These are phyloP conservation scores for Bucorvus abyssinicus DNA, from an alignment of 2,797 vertebrate genomes.

Conservation along the genomic window DNA sequence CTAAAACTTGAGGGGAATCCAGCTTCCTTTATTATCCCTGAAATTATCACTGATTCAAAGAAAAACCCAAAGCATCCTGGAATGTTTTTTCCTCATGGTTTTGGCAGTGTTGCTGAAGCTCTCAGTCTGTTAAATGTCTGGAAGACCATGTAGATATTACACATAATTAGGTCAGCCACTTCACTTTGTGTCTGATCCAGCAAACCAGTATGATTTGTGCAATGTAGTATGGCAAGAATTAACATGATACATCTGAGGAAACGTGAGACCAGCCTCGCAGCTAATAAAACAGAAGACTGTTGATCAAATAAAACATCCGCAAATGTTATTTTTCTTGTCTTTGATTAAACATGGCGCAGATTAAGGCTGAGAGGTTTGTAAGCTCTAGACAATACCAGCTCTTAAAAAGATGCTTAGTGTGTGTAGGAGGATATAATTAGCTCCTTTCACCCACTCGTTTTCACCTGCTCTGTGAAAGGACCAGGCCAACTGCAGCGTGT, in stretches of 20 bases:
- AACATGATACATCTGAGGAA: constrained; percentile 50
- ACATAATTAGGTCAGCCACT: constrained; percentile 32
- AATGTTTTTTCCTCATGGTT: background rate
- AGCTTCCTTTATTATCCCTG: background rate
- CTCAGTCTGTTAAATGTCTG: constrained; percentile 20
- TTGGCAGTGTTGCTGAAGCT: constrained; percentile 37
- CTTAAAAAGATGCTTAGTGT: background rate
- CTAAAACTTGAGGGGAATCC: background rate
- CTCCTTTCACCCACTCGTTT: background rate
- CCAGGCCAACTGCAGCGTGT: accelerated
- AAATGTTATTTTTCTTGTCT: constrained; percentile 25
- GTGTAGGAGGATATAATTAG: background rate
- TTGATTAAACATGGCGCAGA: constrained; percentile 2
- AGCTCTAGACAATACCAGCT: background rate
- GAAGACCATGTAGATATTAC: constrained; percentile 25
- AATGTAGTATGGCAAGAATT: constrained; percentile 50
- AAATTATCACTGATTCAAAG: background rate
- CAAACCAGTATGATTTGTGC: constrained; percentile 26
- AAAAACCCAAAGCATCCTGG: background rate
- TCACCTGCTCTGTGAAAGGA: background rate
- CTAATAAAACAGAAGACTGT: constrained; percentile 18
- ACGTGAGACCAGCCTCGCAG: constrained; percentile 42
- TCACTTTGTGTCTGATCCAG: constrained; percentile 50
- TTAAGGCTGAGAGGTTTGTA: background rate
- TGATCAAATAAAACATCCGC: constrained; percentile 35